Conservation (phyloP, 2,797 vertebrate species). For the Lagocephalus sceleratus region DNA sequence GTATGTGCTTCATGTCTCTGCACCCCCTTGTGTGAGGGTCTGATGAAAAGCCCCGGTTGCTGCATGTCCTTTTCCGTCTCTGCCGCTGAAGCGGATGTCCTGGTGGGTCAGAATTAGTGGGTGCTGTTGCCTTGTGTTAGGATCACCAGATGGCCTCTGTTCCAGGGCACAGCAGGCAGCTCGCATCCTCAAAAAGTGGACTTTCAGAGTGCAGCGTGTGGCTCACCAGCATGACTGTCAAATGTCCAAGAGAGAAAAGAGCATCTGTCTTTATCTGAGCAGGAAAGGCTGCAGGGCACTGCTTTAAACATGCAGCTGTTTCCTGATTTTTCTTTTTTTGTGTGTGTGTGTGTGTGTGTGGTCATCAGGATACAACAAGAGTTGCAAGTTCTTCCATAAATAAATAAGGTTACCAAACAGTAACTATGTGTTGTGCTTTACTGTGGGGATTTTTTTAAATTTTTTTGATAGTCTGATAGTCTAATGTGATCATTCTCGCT, state of each 20-base stretch:
- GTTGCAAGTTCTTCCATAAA: constrained; percentile 19
- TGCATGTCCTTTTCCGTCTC: constrained; percentile 42
- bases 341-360: constrained; percentile 41
- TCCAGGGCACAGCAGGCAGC: constrained; percentile 44
- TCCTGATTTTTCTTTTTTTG: constrained; percentile 59
- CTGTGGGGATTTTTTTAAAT: constrained; percentile 1
- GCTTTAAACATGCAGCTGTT: constrained; percentile 68
- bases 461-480: too few species aligned
- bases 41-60: constrained; percentile 22
- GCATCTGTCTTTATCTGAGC: constrained; percentile 35
- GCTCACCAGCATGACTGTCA: constrained; percentile 42
- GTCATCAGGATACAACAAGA: constrained; percentile 1
- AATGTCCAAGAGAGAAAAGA: constrained; percentile 23
- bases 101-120: constrained; percentile 54
- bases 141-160: constrained; percentile 66
- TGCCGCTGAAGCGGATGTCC: constrained; percentile 51
- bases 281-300: constrained; percentile 52
- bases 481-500: constrained; percentile 13
- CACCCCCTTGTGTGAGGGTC: neutral
- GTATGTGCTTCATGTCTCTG: neutral
- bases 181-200: constrained; percentile 58
- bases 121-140: constrained; percentile 40
- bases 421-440: neutral
- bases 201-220: constrained; percentile 41
- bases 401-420: neutral